Evolutionary conservation across 2,888 invertebrate genomes (phyloP), one percentile per base, ranked within the genome.

Genomic region (Macrophya annulata): DNA sequence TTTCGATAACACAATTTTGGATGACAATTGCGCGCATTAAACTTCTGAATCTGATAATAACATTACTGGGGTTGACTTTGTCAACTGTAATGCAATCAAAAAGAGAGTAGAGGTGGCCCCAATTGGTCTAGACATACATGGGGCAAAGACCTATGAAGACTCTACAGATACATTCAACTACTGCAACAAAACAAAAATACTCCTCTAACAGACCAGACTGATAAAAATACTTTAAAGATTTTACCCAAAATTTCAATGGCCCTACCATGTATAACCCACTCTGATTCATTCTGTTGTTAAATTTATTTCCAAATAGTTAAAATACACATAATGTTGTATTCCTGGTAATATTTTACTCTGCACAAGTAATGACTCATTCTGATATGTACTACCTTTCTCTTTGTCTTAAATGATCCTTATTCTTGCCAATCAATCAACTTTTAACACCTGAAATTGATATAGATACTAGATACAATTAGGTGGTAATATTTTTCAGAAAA

Each of bases 61-160:
- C 15, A 43, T 81, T 81, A 55, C 8, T 21, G 12, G 12, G 21
- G 40, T 81, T 81, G 43, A 81, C 81, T 81, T 81, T 40, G 81
- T 81, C 81, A 81, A 81, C 43, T 21, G n/a, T 81, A 81, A 81
- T 62, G 62, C 43, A 43, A 81, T 81, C 10, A 81, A 81, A 81
- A 81, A 81, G 81, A 81, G 81, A 81, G 62, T 81, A 40, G 40
- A 81, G 40, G 62, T 43, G 62, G 59, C 81, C 81, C 81, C 81
- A 81, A 81, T 81, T 81, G 81, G 81, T 81, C 59, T 81, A 81
- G 81, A 81, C 81, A 81, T 25, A 62, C 62, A 31, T 81, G 51
- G 59, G 62, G 81, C 81, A 81, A 21, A 81, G 81, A 81, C 81
- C 81, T 81, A 62, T 40, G 40, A 81, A 40, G 62, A 62, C 55